Conservation (phyloP, 2,888 invertebrate genomes). For the Branchipolynoe longqiensis region DNA sequence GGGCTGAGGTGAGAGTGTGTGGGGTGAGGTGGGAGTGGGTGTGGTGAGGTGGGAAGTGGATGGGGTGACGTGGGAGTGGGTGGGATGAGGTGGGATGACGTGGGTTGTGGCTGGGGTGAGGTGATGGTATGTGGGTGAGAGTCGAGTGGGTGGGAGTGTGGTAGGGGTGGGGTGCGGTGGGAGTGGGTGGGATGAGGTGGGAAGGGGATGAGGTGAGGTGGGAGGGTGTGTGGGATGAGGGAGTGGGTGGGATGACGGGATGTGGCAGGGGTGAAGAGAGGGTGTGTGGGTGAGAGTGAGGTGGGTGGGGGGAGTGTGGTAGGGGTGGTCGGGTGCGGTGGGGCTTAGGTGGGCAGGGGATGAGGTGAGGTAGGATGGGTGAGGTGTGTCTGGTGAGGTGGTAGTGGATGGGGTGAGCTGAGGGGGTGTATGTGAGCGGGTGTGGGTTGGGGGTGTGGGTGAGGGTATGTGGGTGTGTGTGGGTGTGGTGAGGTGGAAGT, state of each 20-base stretch:
- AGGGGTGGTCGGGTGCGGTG: neutral
- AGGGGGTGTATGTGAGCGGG: neutral
- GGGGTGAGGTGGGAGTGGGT: neutral
- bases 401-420: neutral
- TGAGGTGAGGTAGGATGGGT: neutral
- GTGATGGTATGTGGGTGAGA: neutral
- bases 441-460: neutral
- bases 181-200: neutral
- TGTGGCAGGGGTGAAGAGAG: no score
- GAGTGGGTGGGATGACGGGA: neutral
- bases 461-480: neutral
- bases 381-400: no score
- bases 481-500: neutral
- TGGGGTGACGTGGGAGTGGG: neutral
- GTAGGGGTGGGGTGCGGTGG: neutral
- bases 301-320: neutral
- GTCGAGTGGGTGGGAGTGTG: neutral
- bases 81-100: neutral
- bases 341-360: neutral
- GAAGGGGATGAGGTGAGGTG: neutral
- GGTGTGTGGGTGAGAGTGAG: no score
- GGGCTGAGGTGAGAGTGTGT: neutral
- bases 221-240: neutral
- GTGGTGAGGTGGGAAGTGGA: neutral
- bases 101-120: neutral